Evolutionary conservation across 2,797 vertebrate species (phyloP).

Genomic region (Okamejei kenojei): DNA sequence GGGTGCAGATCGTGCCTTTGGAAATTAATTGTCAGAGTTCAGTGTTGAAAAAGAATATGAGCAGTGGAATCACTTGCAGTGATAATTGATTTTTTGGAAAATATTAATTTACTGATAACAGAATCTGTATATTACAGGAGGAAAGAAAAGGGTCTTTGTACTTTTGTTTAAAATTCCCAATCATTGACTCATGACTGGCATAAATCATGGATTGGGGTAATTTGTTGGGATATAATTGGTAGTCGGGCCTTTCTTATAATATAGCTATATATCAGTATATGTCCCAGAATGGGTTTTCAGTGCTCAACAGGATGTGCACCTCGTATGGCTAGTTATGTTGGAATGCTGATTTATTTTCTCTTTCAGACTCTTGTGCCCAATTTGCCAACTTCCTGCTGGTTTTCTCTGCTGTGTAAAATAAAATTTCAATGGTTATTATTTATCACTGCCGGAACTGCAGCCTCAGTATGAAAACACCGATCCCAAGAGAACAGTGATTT

Average conservation of each 20-base stretch:
- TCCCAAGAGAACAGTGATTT: neutral
- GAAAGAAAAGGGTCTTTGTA: neutral
- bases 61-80: neutral
- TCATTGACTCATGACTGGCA: neutral
- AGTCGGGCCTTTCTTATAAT: neutral
- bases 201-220: neutral
- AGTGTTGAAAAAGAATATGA: neutral
- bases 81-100: neutral
- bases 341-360: neutral
- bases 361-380: slow-evolving; percentile 8
- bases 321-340: neutral
- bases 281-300: neutral
- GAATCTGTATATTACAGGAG: neutral
- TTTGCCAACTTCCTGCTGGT: neutral
- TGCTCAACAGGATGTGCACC: neutral
- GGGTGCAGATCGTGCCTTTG: neutral
- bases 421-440: neutral
- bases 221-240: neutral
- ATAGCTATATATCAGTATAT: neutral
- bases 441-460: neutral
- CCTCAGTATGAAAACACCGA: neutral
- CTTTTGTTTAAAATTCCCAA: neutral
- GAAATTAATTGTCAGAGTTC: neutral
- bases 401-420: neutral
- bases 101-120: neutral